A percentile compares a stretch with the other conserved stretches of the same genome.
Evolutionary conservation across 2,888 invertebrate genomes (phyloP).

Genomic region (Malthinus flaveolus): DNA sequence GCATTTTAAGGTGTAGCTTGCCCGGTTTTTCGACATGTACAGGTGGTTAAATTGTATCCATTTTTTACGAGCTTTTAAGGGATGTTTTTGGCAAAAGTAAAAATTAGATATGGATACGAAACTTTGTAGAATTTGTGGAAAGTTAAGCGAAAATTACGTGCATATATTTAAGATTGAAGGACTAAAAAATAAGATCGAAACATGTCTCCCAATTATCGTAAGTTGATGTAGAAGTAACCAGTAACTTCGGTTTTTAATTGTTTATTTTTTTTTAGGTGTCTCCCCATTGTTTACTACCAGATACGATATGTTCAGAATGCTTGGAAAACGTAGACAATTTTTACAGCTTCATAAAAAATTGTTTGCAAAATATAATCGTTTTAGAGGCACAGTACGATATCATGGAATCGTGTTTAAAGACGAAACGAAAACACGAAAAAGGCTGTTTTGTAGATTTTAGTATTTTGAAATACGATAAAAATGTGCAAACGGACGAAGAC

Average conservation of each 20-base stretch:
- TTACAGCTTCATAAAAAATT: constrained; percentile 50
- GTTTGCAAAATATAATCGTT: constrained; percentile 50
- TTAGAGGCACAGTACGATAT: constrained; percentile 51
- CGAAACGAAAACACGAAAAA: constrained; percentile 53
- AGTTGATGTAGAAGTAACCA: constrained; percentile 36
- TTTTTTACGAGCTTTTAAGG: constrained; percentile 14
- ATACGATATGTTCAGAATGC: constrained; percentile 51
- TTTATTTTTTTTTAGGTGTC: constrained; percentile 42
- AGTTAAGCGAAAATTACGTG: constrained; percentile 45
- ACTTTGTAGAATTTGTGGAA: constrained; percentile 52
- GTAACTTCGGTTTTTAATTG: background rate
- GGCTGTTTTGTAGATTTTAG: constrained; percentile 53
- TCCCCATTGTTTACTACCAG: constrained; percentile 48
- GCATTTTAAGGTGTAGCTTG: constrained; percentile 16
- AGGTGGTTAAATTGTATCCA: constrained; percentile 17
- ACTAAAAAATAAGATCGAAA: constrained; percentile 52
- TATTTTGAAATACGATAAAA: constrained; percentile 43
- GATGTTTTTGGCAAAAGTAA: constrained; percentile 6
- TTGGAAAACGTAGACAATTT: constrained; percentile 47
- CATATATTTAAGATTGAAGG: constrained; percentile 52
- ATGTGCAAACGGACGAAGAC: constrained; percentile 48
- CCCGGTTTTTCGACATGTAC: constrained; percentile 26
- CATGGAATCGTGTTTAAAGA: constrained; percentile 49
- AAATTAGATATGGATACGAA: constrained; percentile 46
- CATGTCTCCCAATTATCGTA: constrained; percentile 53